Base-by-base conservation (phyloP, 2,888 invertebrate species). In the Lasioglossum morio region DNA sequence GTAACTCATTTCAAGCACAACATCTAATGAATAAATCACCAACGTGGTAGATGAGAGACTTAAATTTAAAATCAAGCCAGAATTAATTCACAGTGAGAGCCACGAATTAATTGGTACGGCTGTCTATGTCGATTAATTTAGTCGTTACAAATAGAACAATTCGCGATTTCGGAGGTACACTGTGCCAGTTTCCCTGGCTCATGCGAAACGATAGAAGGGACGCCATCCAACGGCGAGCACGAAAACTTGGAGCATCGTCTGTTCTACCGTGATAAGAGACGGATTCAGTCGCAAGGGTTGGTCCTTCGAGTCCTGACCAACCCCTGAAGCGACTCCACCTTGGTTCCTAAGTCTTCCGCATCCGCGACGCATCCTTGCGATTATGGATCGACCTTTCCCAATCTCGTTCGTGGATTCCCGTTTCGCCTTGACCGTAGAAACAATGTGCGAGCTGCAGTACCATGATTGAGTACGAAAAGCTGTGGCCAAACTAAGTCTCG, bases 191-290 rank as follows among this genome's bases (percentile, higher is more conserved):
- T 82, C 57, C 40, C 48, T 12, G 12, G 74, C 37, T 53, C 73
- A 43, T 27, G 40, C 60, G n/a, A 77, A 46, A 77, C 66, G 84
- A 73, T 60, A 84, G 72, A 77, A 75, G 81, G 74, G 14, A 80
- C 89, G 88, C 88, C 88, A 88, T 87, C 88, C 88, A 87, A 89
- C 88, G 88, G 88, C 77, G 37, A 72, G 46, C 46, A 57, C 74
- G 85, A 82, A 88, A 87, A 85, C 89, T 82, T 74, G 53, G 48
- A 43, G 76, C 30, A 43, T 75, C 63, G 73, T 72, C 87, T 81
- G 88, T 82, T 87, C 84, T 69, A 72, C 37, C 73, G 79, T 86
- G 90, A 92, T 92, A 89, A 92, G 82, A 74, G 79, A 63, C 77
- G 75, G 79, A 83, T 88, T 81, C 37, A 77, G 19, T 46, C 48